Conservation (phyloP, 2,888 invertebrate genomes). For the Mythimna vitellina region DNA sequence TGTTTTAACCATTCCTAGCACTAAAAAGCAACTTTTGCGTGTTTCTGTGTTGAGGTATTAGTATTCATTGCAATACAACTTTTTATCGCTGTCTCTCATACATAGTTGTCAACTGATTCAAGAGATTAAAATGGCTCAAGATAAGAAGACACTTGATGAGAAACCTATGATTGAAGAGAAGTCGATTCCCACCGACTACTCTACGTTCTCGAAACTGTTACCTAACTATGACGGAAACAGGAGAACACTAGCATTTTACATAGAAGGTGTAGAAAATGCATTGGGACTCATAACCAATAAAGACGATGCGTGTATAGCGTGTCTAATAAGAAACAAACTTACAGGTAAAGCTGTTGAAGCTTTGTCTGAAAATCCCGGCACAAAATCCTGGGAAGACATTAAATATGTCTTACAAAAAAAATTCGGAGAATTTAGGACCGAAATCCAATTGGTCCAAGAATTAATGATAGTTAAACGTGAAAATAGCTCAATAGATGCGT, state of each 20-base stretch:
- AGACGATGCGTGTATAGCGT: slow-evolving; percentile 42
- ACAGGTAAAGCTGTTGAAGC: slow-evolving; percentile 45
- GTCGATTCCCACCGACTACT: slow-evolving; percentile 9
- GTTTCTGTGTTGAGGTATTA: not conserved
- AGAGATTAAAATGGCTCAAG: slow-evolving; percentile 24
- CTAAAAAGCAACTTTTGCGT: not conserved
- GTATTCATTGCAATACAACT: not conserved
- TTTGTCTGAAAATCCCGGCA: slow-evolving; percentile 2
- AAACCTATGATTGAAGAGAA: slow-evolving; percentile 7
- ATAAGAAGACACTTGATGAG: slow-evolving; percentile 21
- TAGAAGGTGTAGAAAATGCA: slow-evolving; percentile 59
- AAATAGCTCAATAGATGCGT: slow-evolving; percentile 18
- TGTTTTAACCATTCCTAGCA: not conserved
- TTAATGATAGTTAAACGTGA: slow-evolving; percentile 41
- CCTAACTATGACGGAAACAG: slow-evolving; percentile 64
- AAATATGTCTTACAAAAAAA: slow-evolving; percentile 43
- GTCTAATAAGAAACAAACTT: slow-evolving; percentile 61
- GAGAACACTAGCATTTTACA: slow-evolving; percentile 14
- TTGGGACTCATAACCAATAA: slow-evolving; percentile 43
- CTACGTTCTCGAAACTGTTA: slow-evolving; percentile 45
- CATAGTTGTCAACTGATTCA: not conserved
- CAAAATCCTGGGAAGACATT: slow-evolving; percentile 39
- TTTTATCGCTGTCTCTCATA: not conserved
- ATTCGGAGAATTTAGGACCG: slow-evolving; percentile 55
- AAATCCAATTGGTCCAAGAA: slow-evolving; percentile 53